Evolutionary conservation across 2,113 vertebrate species (phyloP).

Genomic region (Nicator chloris): DNA sequence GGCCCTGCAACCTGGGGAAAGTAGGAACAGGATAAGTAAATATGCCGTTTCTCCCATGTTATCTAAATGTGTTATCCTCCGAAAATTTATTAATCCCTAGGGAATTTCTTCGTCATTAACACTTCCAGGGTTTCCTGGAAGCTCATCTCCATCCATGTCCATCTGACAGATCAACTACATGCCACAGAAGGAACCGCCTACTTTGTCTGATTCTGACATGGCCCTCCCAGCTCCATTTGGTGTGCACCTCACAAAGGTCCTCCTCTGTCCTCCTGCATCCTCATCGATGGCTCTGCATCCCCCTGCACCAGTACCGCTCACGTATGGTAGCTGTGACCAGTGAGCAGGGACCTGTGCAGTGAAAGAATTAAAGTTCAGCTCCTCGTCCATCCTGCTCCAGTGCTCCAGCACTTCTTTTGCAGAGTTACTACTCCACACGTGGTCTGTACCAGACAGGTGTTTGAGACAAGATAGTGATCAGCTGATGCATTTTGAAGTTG

Average conservation of each 20-base stretch:
- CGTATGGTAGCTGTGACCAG: neutral
- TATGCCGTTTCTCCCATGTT: neutral
- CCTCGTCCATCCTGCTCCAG: neutral
- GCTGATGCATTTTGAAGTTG: neutral
- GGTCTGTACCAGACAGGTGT: slow-evolving; percentile 29
- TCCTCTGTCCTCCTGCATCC: neutral
- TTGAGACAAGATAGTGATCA: slow-evolving; percentile 10
- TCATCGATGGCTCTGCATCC: neutral
- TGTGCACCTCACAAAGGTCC: neutral
- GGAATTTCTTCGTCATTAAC: neutral
- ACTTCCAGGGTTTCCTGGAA: neutral
- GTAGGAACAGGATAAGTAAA: neutral
- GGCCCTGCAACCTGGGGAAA: neutral
- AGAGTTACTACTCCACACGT: neutral
- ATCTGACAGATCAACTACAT: neutral
- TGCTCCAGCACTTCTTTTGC: neutral
- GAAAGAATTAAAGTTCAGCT: neutral
- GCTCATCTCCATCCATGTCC: neutral
- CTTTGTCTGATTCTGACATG: neutral
- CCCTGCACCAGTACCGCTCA: neutral
- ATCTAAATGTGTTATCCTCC: neutral
- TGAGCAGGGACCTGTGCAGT: neutral
- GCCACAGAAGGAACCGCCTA: neutral
- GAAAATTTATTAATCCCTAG: neutral
- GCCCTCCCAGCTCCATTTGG: neutral